Percentiles rank a stretch among this genome's conserved stretches.
phyloP scores from a whole-genome alignment of 2,113 vertebrate genomes.

The Anas platyrhynchos region DNA sequence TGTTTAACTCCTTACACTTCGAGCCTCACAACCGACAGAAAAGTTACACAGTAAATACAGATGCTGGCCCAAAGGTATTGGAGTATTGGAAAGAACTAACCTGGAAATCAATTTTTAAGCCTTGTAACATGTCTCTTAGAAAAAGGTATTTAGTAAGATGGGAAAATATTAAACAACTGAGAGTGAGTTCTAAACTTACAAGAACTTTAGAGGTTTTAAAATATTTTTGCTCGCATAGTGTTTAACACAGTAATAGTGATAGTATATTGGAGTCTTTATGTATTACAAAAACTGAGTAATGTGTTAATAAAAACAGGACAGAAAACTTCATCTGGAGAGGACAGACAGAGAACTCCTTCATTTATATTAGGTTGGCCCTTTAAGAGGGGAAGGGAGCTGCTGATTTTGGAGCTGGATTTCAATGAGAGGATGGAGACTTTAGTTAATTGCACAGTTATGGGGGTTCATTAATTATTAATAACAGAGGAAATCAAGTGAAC shows the following conservation, averaged over 20 bases:
- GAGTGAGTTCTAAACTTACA: not conserved
- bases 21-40: not conserved
- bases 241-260: not conserved
- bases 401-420: not conserved
- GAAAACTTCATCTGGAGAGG: not conserved
- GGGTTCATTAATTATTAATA: not conserved
- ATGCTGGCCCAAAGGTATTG: not conserved
- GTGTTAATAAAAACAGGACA: not conserved
- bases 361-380: not conserved
- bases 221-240: not conserved
- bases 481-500: not conserved
- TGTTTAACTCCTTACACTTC: not conserved
- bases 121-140: not conserved
- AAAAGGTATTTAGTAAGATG: not conserved
- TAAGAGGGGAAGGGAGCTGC: not conserved
- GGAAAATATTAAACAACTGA: fast-evolving
- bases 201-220: not conserved
- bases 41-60: not conserved
- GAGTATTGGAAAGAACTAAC: not conserved
- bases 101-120: not conserved
- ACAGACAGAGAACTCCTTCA: not conserved
- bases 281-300: not conserved
- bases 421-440: not conserved
- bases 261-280: not conserved
- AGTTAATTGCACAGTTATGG: not conserved